These are phyloP conservation scores for Epinephelus cyanopodus DNA, from an alignment of 2,113 vertebrate genomes.

Conservation along the genomic window DNA sequence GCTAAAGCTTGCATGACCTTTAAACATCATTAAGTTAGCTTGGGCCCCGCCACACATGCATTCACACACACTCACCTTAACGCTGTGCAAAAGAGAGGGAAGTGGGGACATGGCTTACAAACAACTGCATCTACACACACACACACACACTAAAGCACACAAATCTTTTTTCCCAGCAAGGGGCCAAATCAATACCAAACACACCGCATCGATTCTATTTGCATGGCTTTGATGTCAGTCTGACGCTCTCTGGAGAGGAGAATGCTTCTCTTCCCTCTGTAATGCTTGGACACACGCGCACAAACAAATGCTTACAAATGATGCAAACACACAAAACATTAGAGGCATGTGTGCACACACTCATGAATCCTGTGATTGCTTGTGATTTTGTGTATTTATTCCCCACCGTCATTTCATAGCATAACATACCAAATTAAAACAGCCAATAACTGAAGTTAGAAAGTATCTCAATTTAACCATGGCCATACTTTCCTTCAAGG, in stretches of 20 bases:
- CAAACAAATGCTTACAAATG: constrained; percentile 38
- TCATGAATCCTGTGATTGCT: constrained; percentile 25
- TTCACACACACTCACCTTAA: constrained; percentile 36
- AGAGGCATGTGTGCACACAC: constrained; percentile 7
- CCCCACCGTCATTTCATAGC: constrained; percentile 38
- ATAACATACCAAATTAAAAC: constrained; percentile 46
- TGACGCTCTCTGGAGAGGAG: constrained; percentile 57
- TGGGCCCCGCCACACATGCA: constrained; percentile 16
- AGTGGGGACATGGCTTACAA: constrained; percentile 13
- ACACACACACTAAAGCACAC: constrained; percentile 17
- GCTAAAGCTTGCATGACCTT: constrained; percentile 76
- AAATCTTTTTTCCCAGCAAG: constrained; percentile 44
- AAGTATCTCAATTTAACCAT: not conserved
- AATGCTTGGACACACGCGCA: constrained; percentile 50
- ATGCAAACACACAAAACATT: constrained; percentile 35
- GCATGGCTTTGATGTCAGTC: constrained; percentile 77
- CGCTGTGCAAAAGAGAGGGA: constrained; percentile 31
- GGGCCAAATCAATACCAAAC: constrained; percentile 73
- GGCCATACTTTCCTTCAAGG: not conserved
- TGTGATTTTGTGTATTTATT: constrained; percentile 53
- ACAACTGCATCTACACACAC: constrained; percentile 6
- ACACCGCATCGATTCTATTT: constrained; percentile 64
- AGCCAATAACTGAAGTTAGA: constrained; percentile 27
- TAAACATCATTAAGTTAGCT: constrained; percentile 72
- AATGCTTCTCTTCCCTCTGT: constrained; percentile 43